Conservation (phyloP, 1,140 invertebrate genomes). For the Drosophila gunungcola region DNA sequence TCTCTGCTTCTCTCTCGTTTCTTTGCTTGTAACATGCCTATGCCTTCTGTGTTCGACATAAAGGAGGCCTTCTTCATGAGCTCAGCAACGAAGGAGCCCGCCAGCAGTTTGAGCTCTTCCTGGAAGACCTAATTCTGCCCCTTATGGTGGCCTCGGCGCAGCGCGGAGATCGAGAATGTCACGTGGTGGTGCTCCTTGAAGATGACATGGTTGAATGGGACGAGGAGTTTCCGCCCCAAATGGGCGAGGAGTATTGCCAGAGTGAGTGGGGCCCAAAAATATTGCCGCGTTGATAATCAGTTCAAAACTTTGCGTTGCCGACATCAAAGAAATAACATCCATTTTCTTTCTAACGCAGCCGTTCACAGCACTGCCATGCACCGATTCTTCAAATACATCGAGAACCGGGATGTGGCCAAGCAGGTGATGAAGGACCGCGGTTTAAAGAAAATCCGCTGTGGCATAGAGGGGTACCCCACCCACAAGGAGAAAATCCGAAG, state of each 20-base stretch:
- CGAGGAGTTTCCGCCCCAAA: conserved; percentile 98
- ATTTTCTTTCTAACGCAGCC: conserved; percentile 85
- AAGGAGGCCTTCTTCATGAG: conserved; percentile 98
- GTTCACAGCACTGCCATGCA: conserved; percentile 96
- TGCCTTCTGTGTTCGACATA: conserved; percentile 70
- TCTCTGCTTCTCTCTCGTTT: conserved; percentile 46
- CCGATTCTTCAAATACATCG: conserved; percentile 99
- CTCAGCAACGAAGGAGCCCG: conserved; percentile 99
- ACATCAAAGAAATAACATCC: neutral
- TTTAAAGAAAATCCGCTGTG: conserved; percentile 99
- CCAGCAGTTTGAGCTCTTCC: conserved; percentile 97
- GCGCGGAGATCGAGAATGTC: conserved; percentile 94
- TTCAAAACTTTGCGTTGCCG: no score
- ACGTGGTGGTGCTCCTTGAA: conserved; percentile 97
- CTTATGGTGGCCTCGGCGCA: conserved; percentile 98
- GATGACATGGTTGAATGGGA: conserved; percentile 99
- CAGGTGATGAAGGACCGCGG: conserved; percentile 99
- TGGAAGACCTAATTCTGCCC: conserved; percentile 97
- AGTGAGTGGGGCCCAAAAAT: conserved; percentile 86
- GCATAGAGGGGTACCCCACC: conserved; percentile 99
- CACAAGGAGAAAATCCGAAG: conserved; percentile 99
- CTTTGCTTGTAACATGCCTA: conserved; percentile 46
- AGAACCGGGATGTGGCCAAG: conserved; percentile 99
- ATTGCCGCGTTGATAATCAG: no score
- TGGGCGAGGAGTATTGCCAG: conserved; percentile 99